Evolutionary conservation across 2,113 vertebrate species (phyloP).

Genomic region (Hippoglossus stenolepis): DNA sequence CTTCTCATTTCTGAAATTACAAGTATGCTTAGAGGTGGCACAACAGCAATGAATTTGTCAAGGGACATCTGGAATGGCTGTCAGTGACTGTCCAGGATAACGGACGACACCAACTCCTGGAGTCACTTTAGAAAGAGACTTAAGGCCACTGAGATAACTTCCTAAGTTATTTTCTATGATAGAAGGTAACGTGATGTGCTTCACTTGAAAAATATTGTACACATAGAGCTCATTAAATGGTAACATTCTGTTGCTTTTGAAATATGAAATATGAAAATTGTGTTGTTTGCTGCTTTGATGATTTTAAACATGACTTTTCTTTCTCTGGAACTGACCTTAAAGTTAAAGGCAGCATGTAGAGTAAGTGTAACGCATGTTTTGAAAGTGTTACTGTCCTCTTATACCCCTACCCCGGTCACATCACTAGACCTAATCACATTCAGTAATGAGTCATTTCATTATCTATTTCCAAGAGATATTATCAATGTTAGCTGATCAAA

Average conservation of each 20-base stretch:
- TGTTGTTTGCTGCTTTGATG: neutral
- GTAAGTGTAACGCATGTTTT: no score
- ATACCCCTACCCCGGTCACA: neutral
- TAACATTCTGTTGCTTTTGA: neutral
- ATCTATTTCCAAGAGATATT: neutral
- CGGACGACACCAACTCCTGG: no score
- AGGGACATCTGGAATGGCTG: neutral
- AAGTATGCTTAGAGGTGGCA: neutral
- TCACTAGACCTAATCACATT: no score
- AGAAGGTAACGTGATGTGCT: neutral
- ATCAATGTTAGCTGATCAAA: neutral
- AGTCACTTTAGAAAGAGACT: no score
- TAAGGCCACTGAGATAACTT: no score
- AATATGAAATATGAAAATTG: neutral
- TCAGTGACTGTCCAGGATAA: neutral
- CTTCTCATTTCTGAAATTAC: neutral
- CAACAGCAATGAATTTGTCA: neutral
- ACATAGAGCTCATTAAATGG: neutral
- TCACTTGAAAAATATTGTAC: neutral
- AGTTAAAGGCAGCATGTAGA: conserved; percentile 1
- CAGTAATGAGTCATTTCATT: neutral
- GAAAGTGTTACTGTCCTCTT: no score
- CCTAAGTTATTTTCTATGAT: neutral
- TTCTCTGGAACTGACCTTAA: neutral
- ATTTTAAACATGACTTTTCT: neutral